Base-by-base conservation (phyloP, 35 echinoderm and acorn worm species). In the Ptychodera flava region DNA sequence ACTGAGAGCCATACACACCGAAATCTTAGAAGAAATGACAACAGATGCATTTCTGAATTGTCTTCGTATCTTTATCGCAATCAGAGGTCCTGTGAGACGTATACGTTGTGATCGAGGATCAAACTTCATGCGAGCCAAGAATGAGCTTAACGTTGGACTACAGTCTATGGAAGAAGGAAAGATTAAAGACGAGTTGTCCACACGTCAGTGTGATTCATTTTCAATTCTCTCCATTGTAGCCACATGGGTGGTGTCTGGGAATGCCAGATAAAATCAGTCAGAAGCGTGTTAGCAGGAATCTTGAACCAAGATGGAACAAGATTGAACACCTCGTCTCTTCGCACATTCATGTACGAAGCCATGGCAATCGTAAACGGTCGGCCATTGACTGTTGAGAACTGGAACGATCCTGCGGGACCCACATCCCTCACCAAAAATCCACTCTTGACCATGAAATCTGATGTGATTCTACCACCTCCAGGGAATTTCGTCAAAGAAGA, bases 31-130 rank as follows among this genome's bases (percentile, higher is more conserved):
- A n/a, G n/a, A n/a, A n/a, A n/a, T n/a, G n/a, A n/a, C n/a, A n/a
- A n/a, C n/a, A n/a, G n/a, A n/a, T n/a, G n/a, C n/a, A n/a, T n/a
- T n/a, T n/a, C n/a, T n/a, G n/a, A n/a, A n/a, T n/a, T n/a, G n/a
- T n/a, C n/a, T n/a, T n/a, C n/a, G n/a, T n/a, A n/a, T n/a, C n/a
- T n/a, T n/a, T n/a, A n/a, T n/a, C n/a, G n/a, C n/a, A n/a, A n/a
- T n/a, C n/a, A n/a, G n/a, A 33, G 93, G 93, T 35, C 82, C 83
- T 79, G 52, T 95, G 27, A 52, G 87, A 2, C 93, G 90, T 31
- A 84, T 92, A 14, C 31, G 86, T 30, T 92, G 81, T 32, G 93
- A 95, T 37, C 92, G 88, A 87, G 90, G 90, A 12, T 87, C 89
- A 0, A 95, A 91, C 80, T 95, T 94, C 37, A 33, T 91, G 28